Base-by-base conservation (phyloP, 2,888 invertebrate species). In the Syritta pipiens region DNA sequence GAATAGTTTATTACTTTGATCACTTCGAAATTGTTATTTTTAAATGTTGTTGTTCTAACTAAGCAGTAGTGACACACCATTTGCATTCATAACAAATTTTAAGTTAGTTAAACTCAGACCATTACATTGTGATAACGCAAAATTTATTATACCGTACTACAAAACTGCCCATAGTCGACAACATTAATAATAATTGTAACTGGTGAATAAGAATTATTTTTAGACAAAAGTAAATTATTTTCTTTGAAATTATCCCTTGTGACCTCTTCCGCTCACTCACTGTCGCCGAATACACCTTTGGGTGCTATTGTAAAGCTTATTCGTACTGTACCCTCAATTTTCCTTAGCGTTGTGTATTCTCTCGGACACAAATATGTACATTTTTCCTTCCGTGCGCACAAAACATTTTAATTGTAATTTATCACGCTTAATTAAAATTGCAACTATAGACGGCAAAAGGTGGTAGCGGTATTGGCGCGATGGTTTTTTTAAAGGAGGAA, bases 341-440 rank as follows among this genome's bases (percentile, higher is more conserved):
- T 12, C n/a, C 30, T 24, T 20, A 46, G 12, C 24, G 7, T 4
- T 35, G 14, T 12, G 24, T 40, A 44, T n/a, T n/a, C 19, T 9
- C n/a, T 42, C 20, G 3, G 30, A n/a, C n/a, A 5, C 5, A 7
- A 2, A n/a, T 28, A 7, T 1, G 28, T 37, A 1, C 4, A 5
- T 14, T 4, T 9, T 6, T 44, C 22, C 28, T 12, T 17, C 48
- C 2, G 10, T 20, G 10, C 14, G 37, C 55, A 48, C 55, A 65
- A 57, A 77, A 67, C 55, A 74, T 79, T 79, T 79, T 74, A 79
- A 79, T 79, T 79, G 74, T 79, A 67, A 79, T 79, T 74, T 67
- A 79, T 67, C 60, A 62, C 74, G 67, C 79, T 74, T 79, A 79
- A 74, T 79, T 79, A 79, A 79, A 74, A 79, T 67, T 74, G 79